Evolutionary conservation across 2,888 invertebrate genomes (phyloP).

Genomic region (Dyspetes luteomarginatus): DNA sequence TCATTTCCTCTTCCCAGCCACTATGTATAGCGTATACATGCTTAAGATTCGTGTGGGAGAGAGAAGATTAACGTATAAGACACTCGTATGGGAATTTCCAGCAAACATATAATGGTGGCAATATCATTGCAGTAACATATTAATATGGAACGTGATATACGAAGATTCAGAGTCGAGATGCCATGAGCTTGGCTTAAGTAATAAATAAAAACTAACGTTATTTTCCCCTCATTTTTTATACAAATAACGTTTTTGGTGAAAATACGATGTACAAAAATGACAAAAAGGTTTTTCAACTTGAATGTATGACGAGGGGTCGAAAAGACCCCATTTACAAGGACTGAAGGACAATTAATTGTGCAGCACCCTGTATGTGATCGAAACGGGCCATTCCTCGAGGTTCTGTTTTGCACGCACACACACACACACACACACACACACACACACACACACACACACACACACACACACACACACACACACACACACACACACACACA

Average conservation of each 20-base stretch:
- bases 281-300: too few species aligned
- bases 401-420: neutral
- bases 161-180: neutral
- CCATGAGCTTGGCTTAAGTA: neutral
- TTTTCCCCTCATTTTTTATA: neutral
- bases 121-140: slow-evolving; percentile 39
- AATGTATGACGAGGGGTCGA: too few species aligned
- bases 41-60: neutral
- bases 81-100: slow-evolving; percentile 32
- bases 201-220: neutral
- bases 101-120: slow-evolving; percentile 27
- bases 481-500: too few species aligned
- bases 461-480: neutral
- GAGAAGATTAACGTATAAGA: neutral
- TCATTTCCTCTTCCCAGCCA: slow-evolving; percentile 14
- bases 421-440: too few species aligned
- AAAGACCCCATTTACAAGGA: too few species aligned
- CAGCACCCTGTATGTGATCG: neutral
- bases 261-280: too few species aligned
- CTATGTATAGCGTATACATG: neutral
- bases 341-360: neutral
- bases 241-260: too few species aligned
- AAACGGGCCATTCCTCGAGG: neutral
- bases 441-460: neutral
- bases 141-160: slow-evolving; percentile 3